Base-by-base conservation (phyloP, 2,888 invertebrate species). In the Perizoma flavofasciatum region DNA sequence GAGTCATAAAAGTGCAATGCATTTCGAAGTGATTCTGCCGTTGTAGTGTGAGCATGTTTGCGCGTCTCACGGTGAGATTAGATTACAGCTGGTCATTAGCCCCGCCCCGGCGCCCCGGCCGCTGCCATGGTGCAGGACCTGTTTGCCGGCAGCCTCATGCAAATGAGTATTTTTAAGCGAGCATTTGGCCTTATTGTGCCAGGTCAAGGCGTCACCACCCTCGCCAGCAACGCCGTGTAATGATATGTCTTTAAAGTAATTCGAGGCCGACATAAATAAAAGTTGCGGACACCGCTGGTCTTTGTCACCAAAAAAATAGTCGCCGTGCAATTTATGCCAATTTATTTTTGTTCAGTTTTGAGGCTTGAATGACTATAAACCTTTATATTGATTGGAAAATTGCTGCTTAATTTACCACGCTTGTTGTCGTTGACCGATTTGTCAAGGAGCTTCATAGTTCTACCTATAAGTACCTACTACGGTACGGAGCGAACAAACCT, bases 71-170 rank as follows among this genome's bases (percentile, higher is more conserved):
- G 68, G 71, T 73, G 71, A 85, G 88, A 88, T 88, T 86, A 88
- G 88, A 88, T 88, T 86, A 84, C 84, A 75, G 68, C 70, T 84
- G 88, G 88, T 87, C 88, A 81, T 86, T 88, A 85, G 82, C 87
- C 85, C 74, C 59, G 72, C 37, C 6, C 37, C 37, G 37, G 37
- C 37, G 37, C 37, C 6, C 37, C 37, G 37, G 37, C 37, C 37
- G 74, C 75, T 76, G 73, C 64, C 73, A 68, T 75, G 79, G 71
- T 78, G 80, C 79, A 81, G 71, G 80, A 82, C 83, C 77, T 70
- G 83, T 82, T 82, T 77, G 78, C 71, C 78, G 78, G 64, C 70
- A 74, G 74, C 59, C 55, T 77, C 72, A 77, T 75, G 69, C 65
- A 74, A 72, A 75, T 72, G 68, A 63, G 56, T 67, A 66, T 70